Evolutionary conservation across 2,888 invertebrate species (phyloP).

Genomic region (Ormyrus nitidulus): DNA sequence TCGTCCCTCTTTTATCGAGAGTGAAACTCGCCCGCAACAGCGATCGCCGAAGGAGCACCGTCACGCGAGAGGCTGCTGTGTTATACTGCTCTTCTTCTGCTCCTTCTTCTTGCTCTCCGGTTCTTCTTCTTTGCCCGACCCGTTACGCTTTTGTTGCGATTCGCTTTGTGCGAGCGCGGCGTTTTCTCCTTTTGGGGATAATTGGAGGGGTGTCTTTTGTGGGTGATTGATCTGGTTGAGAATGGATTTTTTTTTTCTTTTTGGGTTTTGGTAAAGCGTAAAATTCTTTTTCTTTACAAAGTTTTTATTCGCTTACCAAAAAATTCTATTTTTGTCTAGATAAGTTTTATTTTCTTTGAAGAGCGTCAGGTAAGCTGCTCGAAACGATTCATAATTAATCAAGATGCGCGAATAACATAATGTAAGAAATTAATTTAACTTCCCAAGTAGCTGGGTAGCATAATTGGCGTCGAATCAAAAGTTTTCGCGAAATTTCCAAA

Average conservation of each 20-base stretch:
- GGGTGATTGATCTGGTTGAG: too few relatives aligned
- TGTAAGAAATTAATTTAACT: too few relatives aligned
- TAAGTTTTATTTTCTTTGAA: too few relatives aligned
- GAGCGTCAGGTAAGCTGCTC: too few relatives aligned
- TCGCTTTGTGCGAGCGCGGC: neutral
- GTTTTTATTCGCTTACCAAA: neutral
- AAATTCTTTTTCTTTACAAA: neutral
- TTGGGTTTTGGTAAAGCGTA: neutral
- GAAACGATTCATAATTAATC: too few relatives aligned
- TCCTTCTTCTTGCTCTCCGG: neutral
- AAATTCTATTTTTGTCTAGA: too few relatives aligned
- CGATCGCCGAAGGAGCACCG: conserved; percentile 6
- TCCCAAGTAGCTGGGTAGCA: too few relatives aligned
- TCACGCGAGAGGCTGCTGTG: neutral
- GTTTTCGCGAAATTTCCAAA: too few relatives aligned
- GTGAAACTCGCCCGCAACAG: conserved; percentile 61
- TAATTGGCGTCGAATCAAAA: too few relatives aligned
- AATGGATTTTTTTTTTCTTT: neutral
- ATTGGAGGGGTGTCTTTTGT: too few relatives aligned
- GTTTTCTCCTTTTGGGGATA: too few relatives aligned
- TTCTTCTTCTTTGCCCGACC: neutral
- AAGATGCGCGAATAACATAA: too few relatives aligned
- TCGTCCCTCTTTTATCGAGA: conserved; percentile 60
- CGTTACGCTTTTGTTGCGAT: neutral
- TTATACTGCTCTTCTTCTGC: neutral